Conservation (phyloP, 2,113 vertebrate species). For the Anoplopoma fimbria region DNA sequence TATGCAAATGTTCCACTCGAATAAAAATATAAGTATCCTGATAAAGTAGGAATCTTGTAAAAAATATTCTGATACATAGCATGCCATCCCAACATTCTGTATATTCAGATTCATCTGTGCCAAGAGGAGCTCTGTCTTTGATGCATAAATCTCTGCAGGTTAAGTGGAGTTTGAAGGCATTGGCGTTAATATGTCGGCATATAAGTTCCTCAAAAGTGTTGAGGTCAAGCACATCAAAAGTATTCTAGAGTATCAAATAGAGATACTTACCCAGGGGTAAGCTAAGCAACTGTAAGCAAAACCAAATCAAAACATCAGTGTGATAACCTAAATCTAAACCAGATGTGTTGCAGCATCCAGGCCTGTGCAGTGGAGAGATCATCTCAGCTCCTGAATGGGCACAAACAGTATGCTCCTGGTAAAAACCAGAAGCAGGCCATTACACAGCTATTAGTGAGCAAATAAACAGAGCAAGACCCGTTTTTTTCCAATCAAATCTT, state of each 20-base stretch:
- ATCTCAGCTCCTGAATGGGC: not conserved
- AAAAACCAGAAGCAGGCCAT: slow-evolving; percentile 9
- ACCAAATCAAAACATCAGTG: slow-evolving; percentile 28
- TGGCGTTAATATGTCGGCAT: not conserved
- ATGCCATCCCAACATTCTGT: not conserved
- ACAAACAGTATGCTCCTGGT: slow-evolving; percentile 13
- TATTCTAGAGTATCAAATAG: slow-evolving; percentile 2
- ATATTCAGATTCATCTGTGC: not conserved
- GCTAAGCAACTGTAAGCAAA: slow-evolving; percentile 14
- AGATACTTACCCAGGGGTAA: slow-evolving; percentile 1
- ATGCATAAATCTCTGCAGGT: slow-evolving; percentile 26
- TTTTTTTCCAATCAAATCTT: slow-evolving; percentile 25
- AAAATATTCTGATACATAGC: not conserved
- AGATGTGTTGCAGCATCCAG: slow-evolving; percentile 19
- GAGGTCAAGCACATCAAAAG: slow-evolving; percentile 32
- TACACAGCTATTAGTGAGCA: slow-evolving; percentile 6
- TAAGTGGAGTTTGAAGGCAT: slow-evolving; percentile 4
- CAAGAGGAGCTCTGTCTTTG: slow-evolving; percentile 5
- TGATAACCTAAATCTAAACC: slow-evolving; percentile 11
- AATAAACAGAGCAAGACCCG: slow-evolving; percentile 6
- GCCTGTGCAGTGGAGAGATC: not conserved
- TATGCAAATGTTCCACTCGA: slow-evolving; percentile 32
- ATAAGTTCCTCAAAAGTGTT: slow-evolving; percentile 1
- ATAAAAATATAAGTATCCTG: not conserved
- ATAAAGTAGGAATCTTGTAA: not conserved